Base-by-base conservation (phyloP, 2,888 invertebrate genomes). In the Antheraea assamensis region DNA sequence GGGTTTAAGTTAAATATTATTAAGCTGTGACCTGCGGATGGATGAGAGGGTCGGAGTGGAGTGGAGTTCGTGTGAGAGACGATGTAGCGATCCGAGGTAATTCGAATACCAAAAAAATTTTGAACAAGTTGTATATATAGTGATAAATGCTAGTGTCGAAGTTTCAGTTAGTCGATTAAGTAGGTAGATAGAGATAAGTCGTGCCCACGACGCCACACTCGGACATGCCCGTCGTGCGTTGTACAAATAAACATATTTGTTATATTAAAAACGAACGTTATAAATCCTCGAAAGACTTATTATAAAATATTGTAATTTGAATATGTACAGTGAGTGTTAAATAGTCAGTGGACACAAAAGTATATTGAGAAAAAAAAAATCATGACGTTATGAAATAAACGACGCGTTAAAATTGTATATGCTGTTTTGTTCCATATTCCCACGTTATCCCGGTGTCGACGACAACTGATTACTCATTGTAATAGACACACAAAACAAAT, bases 271-370 rank as follows among this genome's bases (percentile, higher is more conserved):
- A 90, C 90, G 90, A 90, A 93, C 91, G 90, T 92, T 93, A 93
- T 92, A 88, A 91, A 90, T 85, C 87, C 91, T 90, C 89, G 90
- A 92, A 94, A 93, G 92, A 94, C 94, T 64, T 30, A n/a, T n/a
- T n/a, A 64, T 93, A 88, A 91, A 93, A 90, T 93, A 94, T 93
- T 95, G 93, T 94, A 93, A 92, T 92, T 93, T 93, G 87, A 93
- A 92, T 92, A 91, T 94, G 94, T 94, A 94, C 94, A 95, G 95
- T 94, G 94, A 94, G 94, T 95, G 94, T 95, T 94, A 94, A 92
- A 93, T 95, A 95, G 94, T 94, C 95, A 94, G 93, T 95, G 94
- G 94, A 94, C 93, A 93, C 93, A 94, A 94, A 93, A 90, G 86
- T 94, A 94, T 95, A 95, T 94, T 92, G 92, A 92, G n/a, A n/a